A percentile compares a stretch with the other conserved stretches of the same genome.
These are phyloP conservation scores for Heliconius ismenius DNA, from an alignment of 2,888 invertebrate genomes.

Conservation along the genomic window DNA sequence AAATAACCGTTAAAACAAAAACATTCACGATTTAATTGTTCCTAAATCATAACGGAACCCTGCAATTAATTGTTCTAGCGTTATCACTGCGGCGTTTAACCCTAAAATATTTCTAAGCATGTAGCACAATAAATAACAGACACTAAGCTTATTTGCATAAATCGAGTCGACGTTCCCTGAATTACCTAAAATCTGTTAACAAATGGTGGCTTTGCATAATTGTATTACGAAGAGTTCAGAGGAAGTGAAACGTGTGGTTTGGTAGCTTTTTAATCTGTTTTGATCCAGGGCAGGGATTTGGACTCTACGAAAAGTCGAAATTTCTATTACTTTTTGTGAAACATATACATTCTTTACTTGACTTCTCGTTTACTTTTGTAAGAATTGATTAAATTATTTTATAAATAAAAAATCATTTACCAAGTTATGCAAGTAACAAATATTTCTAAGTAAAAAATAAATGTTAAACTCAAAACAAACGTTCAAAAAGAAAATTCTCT, in stretches of 20 bases:
- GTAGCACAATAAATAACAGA: slow-evolving; percentile 74
- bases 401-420: too few relatives aligned
- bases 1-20: slow-evolving; percentile 68
- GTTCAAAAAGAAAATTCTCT: too few relatives aligned
- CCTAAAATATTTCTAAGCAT: slow-evolving; percentile 68
- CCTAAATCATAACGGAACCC: slow-evolving; percentile 69
- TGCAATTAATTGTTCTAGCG: slow-evolving; percentile 75
- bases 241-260: slow-evolving; percentile 28
- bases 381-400: too few relatives aligned
- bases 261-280: slow-evolving; percentile 23
- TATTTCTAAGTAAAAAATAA: too few relatives aligned
- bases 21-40: slow-evolving; percentile 64
- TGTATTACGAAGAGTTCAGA: slow-evolving; percentile 53
- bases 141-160: slow-evolving; percentile 79
- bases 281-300: not conserved
- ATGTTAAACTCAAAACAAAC: too few relatives aligned
- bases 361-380: too few relatives aligned
- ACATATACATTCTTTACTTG: too few relatives aligned
- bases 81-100: slow-evolving; percentile 68
- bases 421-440: too few relatives aligned
- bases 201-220: slow-evolving; percentile 80
- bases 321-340: not conserved
- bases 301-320: not conserved
- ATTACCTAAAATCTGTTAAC: slow-evolving; percentile 80
- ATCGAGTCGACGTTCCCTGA: slow-evolving; percentile 71